Percentiles rank a stretch among this genome's conserved stretches.
Evolutionary conservation across 2,113 vertebrate genomes (phyloP).

Genomic region (Laticauda colubrina): DNA sequence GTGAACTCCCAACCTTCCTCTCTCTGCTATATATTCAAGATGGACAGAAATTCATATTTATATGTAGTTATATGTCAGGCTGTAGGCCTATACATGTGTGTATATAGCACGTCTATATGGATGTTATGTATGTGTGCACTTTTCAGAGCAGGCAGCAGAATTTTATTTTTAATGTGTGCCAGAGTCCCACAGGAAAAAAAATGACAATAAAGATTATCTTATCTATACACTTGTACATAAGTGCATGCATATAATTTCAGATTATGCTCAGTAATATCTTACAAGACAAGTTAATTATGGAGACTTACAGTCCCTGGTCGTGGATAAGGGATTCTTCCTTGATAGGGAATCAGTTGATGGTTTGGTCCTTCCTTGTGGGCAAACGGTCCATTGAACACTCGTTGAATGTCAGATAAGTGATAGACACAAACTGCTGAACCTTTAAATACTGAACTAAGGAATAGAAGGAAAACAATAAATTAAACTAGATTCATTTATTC

Average conservation of each 20-base stretch:
- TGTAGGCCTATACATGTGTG: no score
- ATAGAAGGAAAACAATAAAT: neutral
- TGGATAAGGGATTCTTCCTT: constrained; percentile 94
- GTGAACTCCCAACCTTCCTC: no score
- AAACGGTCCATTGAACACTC: constrained; percentile 97
- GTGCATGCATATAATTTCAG: neutral
- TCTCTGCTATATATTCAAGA: no score
- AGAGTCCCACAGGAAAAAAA: no score
- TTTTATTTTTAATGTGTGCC: no score
- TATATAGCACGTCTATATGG: no score
- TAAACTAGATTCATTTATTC: neutral
- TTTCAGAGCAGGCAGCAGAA: no score
- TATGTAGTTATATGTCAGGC: no score
- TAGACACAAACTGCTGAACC: constrained; percentile 97
- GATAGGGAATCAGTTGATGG: constrained; percentile 93
- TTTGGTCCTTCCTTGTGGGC: constrained; percentile 96
- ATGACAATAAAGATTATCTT: no score
- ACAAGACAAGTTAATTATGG: neutral
- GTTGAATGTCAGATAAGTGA: constrained; percentile 95
- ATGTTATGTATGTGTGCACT: no score
- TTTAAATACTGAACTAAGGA: constrained; percentile 91
- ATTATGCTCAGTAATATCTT: neutral
- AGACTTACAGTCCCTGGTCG: constrained; percentile 93
- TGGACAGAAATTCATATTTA: no score
- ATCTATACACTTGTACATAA: no score